phyloP scores from a whole-genome alignment of 2,797 vertebrate species.

The Gymnothorax javanicus region DNA sequence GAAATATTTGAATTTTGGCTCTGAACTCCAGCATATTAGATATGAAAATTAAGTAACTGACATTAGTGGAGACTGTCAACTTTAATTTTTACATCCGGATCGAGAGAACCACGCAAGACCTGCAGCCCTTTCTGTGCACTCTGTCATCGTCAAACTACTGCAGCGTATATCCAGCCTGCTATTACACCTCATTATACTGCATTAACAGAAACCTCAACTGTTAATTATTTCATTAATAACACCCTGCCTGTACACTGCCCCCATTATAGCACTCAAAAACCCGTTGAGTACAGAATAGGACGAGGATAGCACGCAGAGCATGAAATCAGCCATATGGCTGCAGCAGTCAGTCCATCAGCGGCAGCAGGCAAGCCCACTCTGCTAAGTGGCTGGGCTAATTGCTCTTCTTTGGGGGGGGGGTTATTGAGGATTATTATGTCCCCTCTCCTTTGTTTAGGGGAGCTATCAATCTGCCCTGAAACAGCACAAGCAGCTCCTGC shows the following conservation, averaged over 20 bases:
- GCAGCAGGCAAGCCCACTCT: background rate
- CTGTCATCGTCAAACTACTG: no score
- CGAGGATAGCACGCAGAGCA: background rate
- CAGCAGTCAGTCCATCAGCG: background rate
- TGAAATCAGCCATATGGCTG: background rate
- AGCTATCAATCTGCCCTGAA: background rate
- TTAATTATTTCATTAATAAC: background rate
- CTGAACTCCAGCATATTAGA: no score
- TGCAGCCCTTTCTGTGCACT: no score
- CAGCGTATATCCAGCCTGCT: no score
- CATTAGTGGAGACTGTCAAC: no score
- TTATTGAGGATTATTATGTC: background rate
- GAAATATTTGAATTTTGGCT: no score
- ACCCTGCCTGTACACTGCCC: background rate
- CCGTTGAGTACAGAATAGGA: background rate
- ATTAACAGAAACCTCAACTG: background rate
- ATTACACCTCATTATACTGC: background rate
- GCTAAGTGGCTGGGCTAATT: conserved; percentile 7
- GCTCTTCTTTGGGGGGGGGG: background rate
- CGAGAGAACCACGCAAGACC: no score
- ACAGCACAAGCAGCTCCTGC: background rate
- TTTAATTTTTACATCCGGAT: no score
- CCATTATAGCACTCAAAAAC: background rate
- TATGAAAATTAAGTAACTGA: no score
- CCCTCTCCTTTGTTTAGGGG: background rate